These are phyloP conservation scores for Apeira syringaria DNA, from an alignment of 2,888 invertebrate genomes.

Conservation along the genomic window DNA sequence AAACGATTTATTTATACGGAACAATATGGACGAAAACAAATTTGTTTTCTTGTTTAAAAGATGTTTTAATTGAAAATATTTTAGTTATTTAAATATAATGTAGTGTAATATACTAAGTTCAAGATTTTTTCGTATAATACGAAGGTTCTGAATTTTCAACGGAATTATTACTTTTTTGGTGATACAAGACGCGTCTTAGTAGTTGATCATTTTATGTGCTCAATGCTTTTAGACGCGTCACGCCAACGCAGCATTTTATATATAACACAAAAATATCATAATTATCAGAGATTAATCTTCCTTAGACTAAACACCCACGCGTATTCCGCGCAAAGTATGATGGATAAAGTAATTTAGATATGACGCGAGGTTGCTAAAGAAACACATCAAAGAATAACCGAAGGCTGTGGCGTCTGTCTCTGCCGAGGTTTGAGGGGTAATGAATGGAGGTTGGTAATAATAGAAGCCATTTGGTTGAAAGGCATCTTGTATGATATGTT, in stretches of 20 bases:
- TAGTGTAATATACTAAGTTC: no score
- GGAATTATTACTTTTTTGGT: no score
- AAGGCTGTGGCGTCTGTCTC: constrained; percentile 3
- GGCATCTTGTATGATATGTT: background rate
- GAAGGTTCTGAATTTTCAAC: no score
- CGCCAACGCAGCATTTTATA: background rate
- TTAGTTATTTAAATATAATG: no score
- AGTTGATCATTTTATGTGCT: no score
- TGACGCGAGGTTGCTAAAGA: constrained; percentile 12
- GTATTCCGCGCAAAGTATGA: constrained; percentile 19
- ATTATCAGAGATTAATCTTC: constrained; percentile 14
- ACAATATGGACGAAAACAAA: no score
- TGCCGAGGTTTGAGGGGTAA: constrained; percentile 7
- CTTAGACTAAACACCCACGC: constrained; percentile 15
- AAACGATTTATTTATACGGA: no score
- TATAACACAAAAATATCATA: background rate
- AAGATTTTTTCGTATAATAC: no score
- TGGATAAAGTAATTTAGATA: constrained; percentile 30
- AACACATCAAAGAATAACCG: constrained; percentile 12
- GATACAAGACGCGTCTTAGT: no score
- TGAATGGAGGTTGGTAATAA: constrained; percentile 10
- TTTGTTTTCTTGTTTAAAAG: no score
- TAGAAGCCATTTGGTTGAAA: background rate
- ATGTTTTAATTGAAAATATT: no score
- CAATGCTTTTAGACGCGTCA: background rate